Conservation (phyloP, 2,888 invertebrate genomes). For the Charanyca ferruginea region DNA sequence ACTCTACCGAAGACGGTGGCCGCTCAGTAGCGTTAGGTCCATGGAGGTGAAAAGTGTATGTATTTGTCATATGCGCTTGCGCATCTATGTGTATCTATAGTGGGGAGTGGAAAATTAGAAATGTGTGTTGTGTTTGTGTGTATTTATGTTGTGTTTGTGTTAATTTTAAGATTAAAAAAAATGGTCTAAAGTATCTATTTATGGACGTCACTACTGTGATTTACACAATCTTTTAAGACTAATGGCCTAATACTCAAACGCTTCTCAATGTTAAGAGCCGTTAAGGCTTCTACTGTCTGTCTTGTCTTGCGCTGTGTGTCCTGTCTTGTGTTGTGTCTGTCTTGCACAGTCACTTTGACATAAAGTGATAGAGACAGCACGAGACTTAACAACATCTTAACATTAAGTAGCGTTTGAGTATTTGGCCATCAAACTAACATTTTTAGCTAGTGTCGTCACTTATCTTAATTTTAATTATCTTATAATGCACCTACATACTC, state of each 20-base stretch:
- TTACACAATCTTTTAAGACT: not conserved
- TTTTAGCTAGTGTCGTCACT: constrained; percentile 12
- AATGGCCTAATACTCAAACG: too few species aligned
- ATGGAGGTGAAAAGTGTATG: constrained; percentile 69
- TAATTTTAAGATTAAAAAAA: constrained; percentile 4
- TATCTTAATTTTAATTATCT: constrained; percentile 31
- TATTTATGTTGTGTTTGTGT: constrained; percentile 7
- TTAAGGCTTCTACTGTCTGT: too few species aligned
- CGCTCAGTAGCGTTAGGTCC: constrained; percentile 53
- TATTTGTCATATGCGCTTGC: constrained; percentile 26
- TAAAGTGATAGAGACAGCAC: too few species aligned
- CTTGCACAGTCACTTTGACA: too few species aligned
- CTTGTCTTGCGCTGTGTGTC: too few species aligned
- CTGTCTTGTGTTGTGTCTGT: too few species aligned
- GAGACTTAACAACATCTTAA: too few species aligned
- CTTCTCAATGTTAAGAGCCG: too few species aligned
- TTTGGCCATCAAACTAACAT: too few species aligned
- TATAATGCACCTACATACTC: constrained; percentile 1
- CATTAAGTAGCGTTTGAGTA: too few species aligned
- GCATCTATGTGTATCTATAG: constrained; percentile 12
- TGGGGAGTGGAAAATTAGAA: constrained; percentile 1
- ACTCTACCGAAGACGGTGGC: constrained; percentile 12
- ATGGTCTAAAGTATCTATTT: not conserved
- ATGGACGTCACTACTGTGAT: not conserved
- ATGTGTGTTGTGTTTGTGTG: constrained; percentile 20